Base-by-base conservation (phyloP, 2,113 vertebrate genomes). In the Erythrocercus mccallii region DNA sequence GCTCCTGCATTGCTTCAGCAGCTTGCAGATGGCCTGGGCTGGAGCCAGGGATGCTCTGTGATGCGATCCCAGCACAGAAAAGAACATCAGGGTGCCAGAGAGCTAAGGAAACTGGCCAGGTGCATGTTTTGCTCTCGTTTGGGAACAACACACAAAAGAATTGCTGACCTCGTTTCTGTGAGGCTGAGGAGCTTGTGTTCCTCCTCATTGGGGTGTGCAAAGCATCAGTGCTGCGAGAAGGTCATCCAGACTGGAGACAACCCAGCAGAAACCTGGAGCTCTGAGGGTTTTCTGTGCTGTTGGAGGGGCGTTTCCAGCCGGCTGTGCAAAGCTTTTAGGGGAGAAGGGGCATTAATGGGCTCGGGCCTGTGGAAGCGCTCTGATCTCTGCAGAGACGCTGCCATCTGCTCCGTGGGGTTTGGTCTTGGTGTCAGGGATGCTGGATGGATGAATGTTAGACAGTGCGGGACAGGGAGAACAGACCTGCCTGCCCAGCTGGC, bases 371-470 rank as follows among this genome's bases (percentile, higher is more conserved):
- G 60, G 3, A 65, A 42, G 28, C 0, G 2, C 68, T 57, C 71
- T 42, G 78, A 35, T 27, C 25, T 73, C 37, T 48, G 38, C 68
- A 50, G n/a, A 44, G 86, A 12, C 2, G 1, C 27, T 2, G 5
- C 48, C 18, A 35, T 78, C 53, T 81, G 62, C 73, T 71, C 27
- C 0, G 0, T 31, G 38, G 15, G 30, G 11, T 45, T 72, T 44
- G 33, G 76, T 27, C 25, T 62, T 6, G 0, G 45, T 0, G 0
- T 50, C 10, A 30, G 65, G 58, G 35, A 2, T 0, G 0, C 13
- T 40, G 37, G 5, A 2, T 15, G 44, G 66, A 14, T 20, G 22
- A 0, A 1, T 58, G 40, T 69, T 40, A 11, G 27, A 11, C 3
- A 1, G 28, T 1, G 58, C 6, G 27, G 33, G 5, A 6, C 19